Percentiles rank a stretch among this genome's conserved stretches.
These are phyloP conservation scores for Drosophila atripex DNA, from an alignment of 2,888 invertebrate species.

Conservation along the genomic window DNA sequence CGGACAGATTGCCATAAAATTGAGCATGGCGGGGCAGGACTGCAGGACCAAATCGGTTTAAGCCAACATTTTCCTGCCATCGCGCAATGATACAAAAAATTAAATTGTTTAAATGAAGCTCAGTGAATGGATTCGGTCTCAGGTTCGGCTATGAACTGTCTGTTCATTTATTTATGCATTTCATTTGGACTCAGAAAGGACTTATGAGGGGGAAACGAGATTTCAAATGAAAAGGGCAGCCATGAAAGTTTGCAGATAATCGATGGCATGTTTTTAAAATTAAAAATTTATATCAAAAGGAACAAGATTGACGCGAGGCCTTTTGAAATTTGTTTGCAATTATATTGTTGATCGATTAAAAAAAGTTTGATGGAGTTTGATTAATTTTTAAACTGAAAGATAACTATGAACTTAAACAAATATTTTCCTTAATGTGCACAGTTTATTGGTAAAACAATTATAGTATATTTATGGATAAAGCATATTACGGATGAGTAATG, in stretches of 20 bases:
- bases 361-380: too few relatives aligned
- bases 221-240: constrained; percentile 5
- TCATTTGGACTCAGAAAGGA: constrained; percentile 8
- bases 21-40: constrained; percentile 21
- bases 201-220: constrained; percentile 53
- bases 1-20: constrained; percentile 69
- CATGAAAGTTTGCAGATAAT: background rate
- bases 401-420: background rate
- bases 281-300: background rate
- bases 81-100: constrained; percentile 1
- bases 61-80: constrained; percentile 28
- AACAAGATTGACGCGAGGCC: background rate
- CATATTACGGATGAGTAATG: background rate
- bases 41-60: constrained; percentile 28
- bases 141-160: constrained; percentile 34
- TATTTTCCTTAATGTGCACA: background rate
- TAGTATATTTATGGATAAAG: background rate
- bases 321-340: background rate
- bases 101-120: constrained; percentile 11
- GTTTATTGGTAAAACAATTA: background rate
- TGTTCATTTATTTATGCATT: constrained; percentile 46
- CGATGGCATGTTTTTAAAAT: background rate
- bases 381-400: background rate
- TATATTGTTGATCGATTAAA: background rate
- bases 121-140: constrained; percentile 7